Evolutionary conservation across 2,888 invertebrate species (phyloP), one percentile per base, ranked within the genome.

Genomic region (Elmis aenea): DNA sequence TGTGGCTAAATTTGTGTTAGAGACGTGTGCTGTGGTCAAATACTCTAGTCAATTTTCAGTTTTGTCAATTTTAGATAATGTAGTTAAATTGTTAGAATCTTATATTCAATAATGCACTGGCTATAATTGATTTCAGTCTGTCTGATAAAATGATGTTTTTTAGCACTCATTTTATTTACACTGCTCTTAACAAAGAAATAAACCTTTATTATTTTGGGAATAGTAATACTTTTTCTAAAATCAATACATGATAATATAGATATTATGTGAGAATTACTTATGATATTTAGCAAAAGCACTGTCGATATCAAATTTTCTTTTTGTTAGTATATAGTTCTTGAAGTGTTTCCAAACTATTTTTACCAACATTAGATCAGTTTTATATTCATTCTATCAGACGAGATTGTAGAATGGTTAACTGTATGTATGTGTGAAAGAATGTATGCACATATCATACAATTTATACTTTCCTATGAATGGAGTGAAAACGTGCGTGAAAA

Each of bases 11-110:
- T 61, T 59, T 59, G 59, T 59, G 57, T 62, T 59, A 57, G 52
- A 54, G 46, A 46, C 51, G 61, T 60, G 57, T 60, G 61, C 56
- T 54, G 62, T 63, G 63, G 55, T 40, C 38, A 53, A 57, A 58
- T 57, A 62, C 60, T 62, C 61, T 67, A 68, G 68, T 68, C 68
- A 68, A 68, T 68, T 67, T 68, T 68, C 51, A 60, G 66, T 67
- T 67, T 62, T 54, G 68, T 68, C 68, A 68, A 68, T 68, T 68
- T 62, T 67, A 67, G 65, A 58, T 50, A 46, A 55, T 55, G 61
- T 64, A 64, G 63, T 54, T 58, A 54, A 60, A 62, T 60, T 60
- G 59, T 59, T 51, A 64, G 61, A 58, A 57, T 55, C 55, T 59
- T 60, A 57, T 58, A 50, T 41, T 50, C 45, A 40, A 46, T 46